Evolutionary conservation across 2,113 vertebrate genomes (phyloP).

Genomic region (Sigmodon hispidus): DNA sequence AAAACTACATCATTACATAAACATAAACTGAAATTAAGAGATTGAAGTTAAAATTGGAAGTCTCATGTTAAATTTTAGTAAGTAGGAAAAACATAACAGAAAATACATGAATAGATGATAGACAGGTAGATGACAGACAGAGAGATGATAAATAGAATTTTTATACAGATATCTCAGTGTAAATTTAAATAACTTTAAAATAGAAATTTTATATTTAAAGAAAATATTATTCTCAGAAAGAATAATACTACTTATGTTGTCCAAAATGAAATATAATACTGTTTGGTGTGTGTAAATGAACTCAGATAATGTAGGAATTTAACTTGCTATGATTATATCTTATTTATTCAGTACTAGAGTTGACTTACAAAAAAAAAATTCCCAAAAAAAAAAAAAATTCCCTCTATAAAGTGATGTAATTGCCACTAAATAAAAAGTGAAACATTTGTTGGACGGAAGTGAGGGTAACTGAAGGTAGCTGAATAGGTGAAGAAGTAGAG

Average conservation of each 20-base stretch:
- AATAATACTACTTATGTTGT: constrained; percentile 17
- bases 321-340: neutral
- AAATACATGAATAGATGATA: neutral
- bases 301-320: constrained; percentile 22
- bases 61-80: neutral
- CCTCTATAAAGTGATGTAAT: constrained; percentile 26
- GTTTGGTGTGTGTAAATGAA: neutral
- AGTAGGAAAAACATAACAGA: neutral
- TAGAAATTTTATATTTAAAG: constrained; percentile 1
- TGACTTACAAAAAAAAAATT: constrained; percentile 1
- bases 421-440: constrained; percentile 39
- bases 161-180: neutral
- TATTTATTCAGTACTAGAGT: constrained; percentile 12
- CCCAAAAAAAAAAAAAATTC: neutral
- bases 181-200: neutral
- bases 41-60: neutral
- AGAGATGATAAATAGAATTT: neutral
- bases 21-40: neutral
- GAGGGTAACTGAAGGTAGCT: constrained; percentile 41
- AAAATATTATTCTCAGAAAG: neutral
- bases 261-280: constrained; percentile 11
- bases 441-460: neutral
- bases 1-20: constrained; percentile 16
- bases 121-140: neutral
- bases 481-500: constrained; percentile 16